Conservation (phyloP, 1,140 invertebrate species). For the Dermatophagoides farinae region DNA sequence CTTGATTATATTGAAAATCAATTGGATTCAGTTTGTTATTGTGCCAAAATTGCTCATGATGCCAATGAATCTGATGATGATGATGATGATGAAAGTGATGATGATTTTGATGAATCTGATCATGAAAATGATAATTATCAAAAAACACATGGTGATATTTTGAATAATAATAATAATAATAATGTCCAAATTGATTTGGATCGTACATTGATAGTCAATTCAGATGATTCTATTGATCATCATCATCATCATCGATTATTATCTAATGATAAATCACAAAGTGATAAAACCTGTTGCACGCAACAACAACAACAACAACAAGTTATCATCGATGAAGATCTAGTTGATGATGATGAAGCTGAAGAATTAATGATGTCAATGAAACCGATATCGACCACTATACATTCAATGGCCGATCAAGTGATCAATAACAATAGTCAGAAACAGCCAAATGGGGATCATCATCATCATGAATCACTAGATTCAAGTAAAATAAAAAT, state of each 20-base stretch:
- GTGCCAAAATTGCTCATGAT: conserved; percentile 7
- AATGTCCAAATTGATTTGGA: neutral
- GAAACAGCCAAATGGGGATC: too few relatives aligned
- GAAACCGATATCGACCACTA: neutral
- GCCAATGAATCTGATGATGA: neutral
- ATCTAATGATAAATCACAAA: neutral
- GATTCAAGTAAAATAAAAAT: too few relatives aligned
- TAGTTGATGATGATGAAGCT: neutral
- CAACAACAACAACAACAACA: neutral
- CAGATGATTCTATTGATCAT: neutral
- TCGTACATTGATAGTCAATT: neutral
- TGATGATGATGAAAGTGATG: neutral
- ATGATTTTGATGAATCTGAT: neutral
- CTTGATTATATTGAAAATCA: conserved; percentile 8
- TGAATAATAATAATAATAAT: neutral
- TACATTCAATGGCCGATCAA: too few relatives aligned
- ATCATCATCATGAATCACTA: too few relatives aligned
- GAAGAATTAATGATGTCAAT: conserved; percentile 8
- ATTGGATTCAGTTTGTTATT: conserved; percentile 12
- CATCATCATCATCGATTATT: neutral
- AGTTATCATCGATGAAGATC: neutral
- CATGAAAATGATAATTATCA: neutral
- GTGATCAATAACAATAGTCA: too few relatives aligned
- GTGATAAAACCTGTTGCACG: neutral
- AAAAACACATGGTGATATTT: too few relatives aligned